A percentile compares a stretch with the other conserved stretches of the same genome.
Evolutionary conservation across 2,797 vertebrate species (phyloP).

Genomic region (Ambastaia sidthimunki): DNA sequence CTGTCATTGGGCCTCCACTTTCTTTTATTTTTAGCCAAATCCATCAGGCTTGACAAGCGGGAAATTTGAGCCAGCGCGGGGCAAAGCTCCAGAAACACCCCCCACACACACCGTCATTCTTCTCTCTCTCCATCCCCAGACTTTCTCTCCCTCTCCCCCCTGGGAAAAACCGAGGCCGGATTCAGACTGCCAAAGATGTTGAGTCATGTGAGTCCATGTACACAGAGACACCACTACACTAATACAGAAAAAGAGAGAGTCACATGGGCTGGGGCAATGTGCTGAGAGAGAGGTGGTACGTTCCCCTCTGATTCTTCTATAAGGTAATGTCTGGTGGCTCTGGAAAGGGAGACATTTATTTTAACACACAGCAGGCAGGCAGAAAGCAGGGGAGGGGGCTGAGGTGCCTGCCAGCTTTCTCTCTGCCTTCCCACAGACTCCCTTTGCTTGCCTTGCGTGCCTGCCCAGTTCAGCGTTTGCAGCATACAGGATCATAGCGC

Average conservation of each 20-base stretch:
- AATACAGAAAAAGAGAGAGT: conserved; percentile 60
- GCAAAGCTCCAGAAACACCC: conserved; percentile 84
- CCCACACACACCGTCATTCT: conserved; percentile 84
- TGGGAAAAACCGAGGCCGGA: conserved; percentile 79
- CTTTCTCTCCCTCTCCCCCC: conserved; percentile 68
- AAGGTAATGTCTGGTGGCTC: conserved; percentile 94
- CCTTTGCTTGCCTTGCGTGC: conserved; percentile 45
- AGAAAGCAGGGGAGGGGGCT: conserved; percentile 59
- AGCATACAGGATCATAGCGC: conserved; percentile 64
- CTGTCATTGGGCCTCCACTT: conserved; percentile 81
- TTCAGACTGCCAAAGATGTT: conserved; percentile 88
- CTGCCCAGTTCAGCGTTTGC: conserved; percentile 64
- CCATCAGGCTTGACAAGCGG: conserved; percentile 90
- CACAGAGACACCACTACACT: conserved; percentile 84
- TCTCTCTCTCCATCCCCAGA: conserved; percentile 64
- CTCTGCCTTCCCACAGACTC: conserved; percentile 29
- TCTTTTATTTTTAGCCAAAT: conserved; percentile 97
- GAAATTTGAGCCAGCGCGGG: conserved; percentile 89
- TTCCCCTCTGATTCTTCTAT: conserved; percentile 88
- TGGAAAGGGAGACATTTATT: conserved; percentile 85
- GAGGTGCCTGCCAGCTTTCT: conserved; percentile 54
- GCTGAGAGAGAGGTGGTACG: conserved; percentile 72
- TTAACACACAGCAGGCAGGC: conserved; percentile 77
- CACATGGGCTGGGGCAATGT: conserved; percentile 8
- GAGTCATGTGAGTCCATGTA: conserved; percentile 98